Evolutionary conservation across 2,797 vertebrate species (phyloP), one percentile per base, ranked within the genome.

Genomic region (Naso thynnoides): DNA sequence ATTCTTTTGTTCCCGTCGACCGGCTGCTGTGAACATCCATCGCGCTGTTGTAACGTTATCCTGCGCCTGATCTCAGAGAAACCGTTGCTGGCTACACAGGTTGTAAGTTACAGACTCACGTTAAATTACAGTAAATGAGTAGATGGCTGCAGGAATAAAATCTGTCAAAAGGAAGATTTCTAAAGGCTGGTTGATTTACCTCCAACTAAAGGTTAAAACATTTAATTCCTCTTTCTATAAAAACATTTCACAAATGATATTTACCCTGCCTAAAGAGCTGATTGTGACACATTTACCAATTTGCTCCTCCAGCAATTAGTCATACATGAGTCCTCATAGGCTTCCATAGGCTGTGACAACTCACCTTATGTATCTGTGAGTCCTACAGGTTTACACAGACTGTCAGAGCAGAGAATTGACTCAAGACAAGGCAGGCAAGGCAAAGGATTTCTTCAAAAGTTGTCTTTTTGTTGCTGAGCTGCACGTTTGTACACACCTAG

Each of bases 401-500:
- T 31, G 13, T 26, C 29, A 63, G 52, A 44, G 14, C 53, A 29
- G 29, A 27, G 16, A 21, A 24, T 2, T 26, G n/a, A n/a, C 8
- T 11, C 5, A 21, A 39, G 56, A 61, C 29, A 5, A 56, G n/a
- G 21, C 15, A 54, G 5, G 18, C 24, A 36, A 18, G 24, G 26
- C 23, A 10, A 18, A 29, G n/a, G n/a, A n/a, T n/a, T n/a, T n/a
- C n/a, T n/a, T n/a, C n/a, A n/a, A n/a, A n/a, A n/a, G n/a, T n/a
- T n/a, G n/a, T n/a, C n/a, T n/a, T n/a, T n/a, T n/a, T n/a, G n/a
- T n/a, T n/a, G n/a, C n/a, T n/a, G n/a, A n/a, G n/a, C n/a, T n/a
- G n/a, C n/a, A n/a, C n/a, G n/a, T 82, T 84, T 59, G 64, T 70
- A 60, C 52, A 36, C 84, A 84, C 81, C 56, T 44, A 68, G 64